Base-by-base conservation (phyloP, 2,113 vertebrate species). In the Geothlypis trichas region DNA sequence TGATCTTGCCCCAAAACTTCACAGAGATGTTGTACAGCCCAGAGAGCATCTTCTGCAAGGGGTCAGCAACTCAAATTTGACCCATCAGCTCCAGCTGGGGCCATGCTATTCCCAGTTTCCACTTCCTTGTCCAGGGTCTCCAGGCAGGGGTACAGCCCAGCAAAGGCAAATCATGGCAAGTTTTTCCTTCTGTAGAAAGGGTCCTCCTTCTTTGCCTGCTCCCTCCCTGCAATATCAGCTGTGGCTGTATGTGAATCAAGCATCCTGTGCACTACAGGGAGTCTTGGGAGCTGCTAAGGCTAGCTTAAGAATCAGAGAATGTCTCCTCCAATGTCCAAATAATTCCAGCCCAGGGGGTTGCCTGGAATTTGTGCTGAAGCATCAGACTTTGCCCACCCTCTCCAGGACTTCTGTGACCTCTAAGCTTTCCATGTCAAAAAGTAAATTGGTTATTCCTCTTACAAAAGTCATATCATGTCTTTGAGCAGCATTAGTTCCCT, bases 101-200 rank as follows among this genome's bases (percentile, higher is more conserved):
- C 18, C 18, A 7, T 54, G 31, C 22, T 72, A 20, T 31, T 11
- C 41, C 27, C 27, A 21, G 18, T 72, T 67, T 79, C 22, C 28
- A 9, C 8, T 52, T n/a, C 15, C n/a, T 35, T 41, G 33, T 12
- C 8, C 39, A 0, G 0, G 17, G 3, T 52, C 20, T 42, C 28
- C 22, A 20, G 62, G 37, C 47, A 67, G 37, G 7, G 41, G 27
- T 11, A 26, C 11, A 63, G n/a, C 35, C 41, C 76, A 27, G n/a
- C 12, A 44, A 31, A 37, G 46, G 54, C 37, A 87, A 61, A 26
- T 27, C 16, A 19, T 3, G 2, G 33, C 20, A 14, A 20, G 13
- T 16, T 88, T 58, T 66, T 15, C 35, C 26, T 44, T 19, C 22
- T 42, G 17, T 26, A 35, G 44, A 17, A 80, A 73, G 44, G 12